phyloP scores from a whole-genome alignment of 2,888 invertebrate species.

The Eueremaeus valkanovi region DNA sequence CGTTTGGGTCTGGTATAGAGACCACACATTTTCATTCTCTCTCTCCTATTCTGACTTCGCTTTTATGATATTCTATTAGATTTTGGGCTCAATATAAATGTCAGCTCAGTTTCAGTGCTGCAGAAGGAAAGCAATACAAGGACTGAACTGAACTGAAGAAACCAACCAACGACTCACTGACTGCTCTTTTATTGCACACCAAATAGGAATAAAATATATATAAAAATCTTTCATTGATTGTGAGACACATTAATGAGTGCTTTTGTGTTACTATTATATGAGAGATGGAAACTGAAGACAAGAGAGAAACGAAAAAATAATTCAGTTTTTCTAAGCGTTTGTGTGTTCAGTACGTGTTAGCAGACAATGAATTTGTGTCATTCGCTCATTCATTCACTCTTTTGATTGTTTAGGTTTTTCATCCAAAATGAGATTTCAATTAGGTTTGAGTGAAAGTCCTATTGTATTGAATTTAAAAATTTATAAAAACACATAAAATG shows the following conservation, averaged over 20 bases:
- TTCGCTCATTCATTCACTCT: not conserved
- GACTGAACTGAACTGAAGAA: not conserved
- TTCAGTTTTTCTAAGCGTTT: no score
- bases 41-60: not conserved
- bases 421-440: no score
- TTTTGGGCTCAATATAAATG: constrained; percentile 1
- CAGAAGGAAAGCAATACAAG: not conserved
- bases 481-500: not conserved
- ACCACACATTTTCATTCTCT: not conserved
- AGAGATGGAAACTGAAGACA: not conserved
- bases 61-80: no score
- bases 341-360: not conserved
- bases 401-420: not conserved
- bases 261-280: not conserved
- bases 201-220: not conserved
- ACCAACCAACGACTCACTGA: no score
- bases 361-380: constrained; percentile 1
- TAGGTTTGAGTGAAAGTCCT: no score
- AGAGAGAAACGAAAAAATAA: not conserved
- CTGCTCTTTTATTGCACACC: not conserved
- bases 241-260: not conserved
- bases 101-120: not conserved
- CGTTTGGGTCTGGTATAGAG: not conserved
- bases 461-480: no score
- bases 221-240: not conserved